Evolutionary conservation across 1,140 invertebrate species (phyloP).

Genomic region (Drosophila sucinea): DNA sequence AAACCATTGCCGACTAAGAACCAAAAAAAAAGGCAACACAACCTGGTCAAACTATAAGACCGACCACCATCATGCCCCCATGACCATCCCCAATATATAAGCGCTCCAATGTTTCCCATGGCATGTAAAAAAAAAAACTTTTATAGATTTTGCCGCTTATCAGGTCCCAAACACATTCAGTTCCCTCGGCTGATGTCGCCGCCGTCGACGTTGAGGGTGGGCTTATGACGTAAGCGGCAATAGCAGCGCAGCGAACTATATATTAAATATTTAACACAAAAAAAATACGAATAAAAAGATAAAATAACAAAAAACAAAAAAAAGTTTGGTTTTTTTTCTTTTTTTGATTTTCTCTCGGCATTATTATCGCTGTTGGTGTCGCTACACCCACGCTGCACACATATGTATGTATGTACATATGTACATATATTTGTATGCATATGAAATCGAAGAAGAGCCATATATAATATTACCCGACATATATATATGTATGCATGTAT

Average conservation of each 20-base stretch:
- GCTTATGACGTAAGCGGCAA: constrained; percentile 65
- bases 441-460: constrained; percentile 45
- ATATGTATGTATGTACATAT: constrained; percentile 23
- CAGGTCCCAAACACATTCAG: constrained; percentile 44
- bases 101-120: background rate
- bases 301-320: constrained; percentile 35
- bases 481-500: background rate
- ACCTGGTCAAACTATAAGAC: background rate
- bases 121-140: constrained; percentile 28
- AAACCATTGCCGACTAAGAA: background rate
- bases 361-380: constrained; percentile 46
- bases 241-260: constrained; percentile 41
- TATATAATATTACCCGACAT: constrained; percentile 18
- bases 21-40: background rate
- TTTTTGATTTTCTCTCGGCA: constrained; percentile 39
- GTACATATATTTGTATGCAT: constrained; percentile 30
- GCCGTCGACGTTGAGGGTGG: constrained; percentile 17
- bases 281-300: constrained; percentile 45
- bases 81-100: constrained; percentile 8
- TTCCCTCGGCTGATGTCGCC: background rate
- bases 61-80: background rate
- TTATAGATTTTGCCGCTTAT: constrained; percentile 63
- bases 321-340: constrained; percentile 37
- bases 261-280: constrained; percentile 66
- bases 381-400: constrained; percentile 59